Base-by-base conservation (phyloP, 2,797 vertebrate species). In the Manis javanica region DNA sequence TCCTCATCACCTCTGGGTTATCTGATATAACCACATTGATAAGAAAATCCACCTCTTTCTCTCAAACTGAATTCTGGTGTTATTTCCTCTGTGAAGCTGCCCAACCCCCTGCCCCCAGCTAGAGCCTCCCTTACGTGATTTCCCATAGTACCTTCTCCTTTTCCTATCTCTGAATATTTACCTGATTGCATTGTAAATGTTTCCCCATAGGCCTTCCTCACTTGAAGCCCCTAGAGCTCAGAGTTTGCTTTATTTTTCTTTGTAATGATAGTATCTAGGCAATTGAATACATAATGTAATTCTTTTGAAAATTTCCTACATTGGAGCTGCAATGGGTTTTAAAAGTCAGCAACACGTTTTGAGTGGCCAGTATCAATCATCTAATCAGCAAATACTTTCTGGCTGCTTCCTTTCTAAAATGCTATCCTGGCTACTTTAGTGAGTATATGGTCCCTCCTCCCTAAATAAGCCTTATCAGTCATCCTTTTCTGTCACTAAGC, bases 201-300 rank as follows among this genome's bases (percentile, higher is more conserved):
- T 57, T 37, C 82, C 7, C 7, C 81, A n/a, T 63, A 81, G 42
- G 55, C 18, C 5, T 94, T 84, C 26, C 24, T 92, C 46, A 77
- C 15, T 75, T 46, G 1, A 64, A 77, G 34, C 37, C 24, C 19
- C 39, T 69, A 81, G 7, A 94, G 15, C 13, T 81, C 61, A 88
- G 29, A 37, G 26, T 90, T 85, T 55, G 6, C 61, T 91, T 85
- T 66, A 81, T 90, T 97, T 29, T 77, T 94, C 77, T 92, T 96
- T 37, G 23, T 55, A 79, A 84, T 86, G 68, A 75, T 37, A 72
- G 42, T 63, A 34, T 71, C 21, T 77, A 91, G 68, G 31, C 57
- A 83, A 83, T 57, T 74, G 55, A 84, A 72, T 37, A 19, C 7
- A 71, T 61, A 91, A 87, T 90, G 12, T 64, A 92, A 71, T 24